Evolutionary conservation across 2,113 vertebrate species (phyloP), one percentile per base, ranked within the genome.

Genomic region (Haemorhous mexicanus): DNA sequence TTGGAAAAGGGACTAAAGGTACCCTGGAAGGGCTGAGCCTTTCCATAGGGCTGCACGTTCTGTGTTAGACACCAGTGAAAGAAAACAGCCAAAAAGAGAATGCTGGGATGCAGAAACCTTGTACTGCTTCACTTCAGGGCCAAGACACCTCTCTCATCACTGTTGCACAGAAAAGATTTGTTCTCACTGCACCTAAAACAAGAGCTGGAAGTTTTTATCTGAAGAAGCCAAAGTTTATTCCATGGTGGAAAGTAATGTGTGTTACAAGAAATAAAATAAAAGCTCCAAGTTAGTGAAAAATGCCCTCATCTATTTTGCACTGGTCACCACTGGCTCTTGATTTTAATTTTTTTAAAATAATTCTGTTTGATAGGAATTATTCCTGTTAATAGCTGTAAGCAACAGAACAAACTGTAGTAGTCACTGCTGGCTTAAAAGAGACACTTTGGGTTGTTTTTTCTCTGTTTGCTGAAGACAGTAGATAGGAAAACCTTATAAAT

Each of bases 401-500:
- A 98, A 98, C 97, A 98, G 97, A 98, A 98, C 98, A 98, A 98
- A 98, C 98, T 98, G 98, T 98, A 98, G 95, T 97, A 98, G 95
- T 97, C 96, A 59, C 97, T 96, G 95, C 96, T 95, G 97, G 96
- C 96, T 97, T 70, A 69, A 96, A 95, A 76, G 0, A 59, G 53
- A 92, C 64, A 61, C 19, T 82, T 89, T 6, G 33, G 18, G 39
- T 22, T 44, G 2, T 20, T 68, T 61, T 52, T 62, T 32, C 91
- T 78, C 67, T 84, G 89, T 76, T 67, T 56, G 50, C 87, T 76
- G 53, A 97, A 94, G 89, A 93, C 5, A 68, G 21, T 6, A 94
- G 72, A 70, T 81, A 92, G 75, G 69, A 95, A 96, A 96, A 82
- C 74, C 90, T 50, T 22, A 28, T 19, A 78, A 93, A 87, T 93